phyloP scores from a whole-genome alignment of 2,888 invertebrate genomes.

The Strigamia transsilvanica region DNA sequence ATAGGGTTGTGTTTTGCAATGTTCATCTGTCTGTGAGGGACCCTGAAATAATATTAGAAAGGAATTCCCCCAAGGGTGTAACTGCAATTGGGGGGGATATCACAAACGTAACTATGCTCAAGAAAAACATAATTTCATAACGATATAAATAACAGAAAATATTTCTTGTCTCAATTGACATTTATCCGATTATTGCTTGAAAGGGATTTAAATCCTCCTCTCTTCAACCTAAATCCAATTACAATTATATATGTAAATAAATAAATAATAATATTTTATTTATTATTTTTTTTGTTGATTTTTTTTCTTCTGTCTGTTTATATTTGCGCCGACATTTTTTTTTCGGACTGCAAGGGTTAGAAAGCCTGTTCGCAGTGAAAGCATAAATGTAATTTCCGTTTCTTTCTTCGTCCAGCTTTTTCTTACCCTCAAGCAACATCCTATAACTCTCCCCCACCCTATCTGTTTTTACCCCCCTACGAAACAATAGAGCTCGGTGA shows the following conservation, averaged over 20 bases:
- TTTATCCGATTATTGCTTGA: too few relatives aligned
- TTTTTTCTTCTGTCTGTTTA: background rate
- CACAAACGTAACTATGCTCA: background rate
- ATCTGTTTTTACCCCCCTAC: conserved; percentile 42
- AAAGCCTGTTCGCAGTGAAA: conserved; percentile 29
- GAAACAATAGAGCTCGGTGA: conserved; percentile 16
- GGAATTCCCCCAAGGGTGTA: conserved; percentile 50
- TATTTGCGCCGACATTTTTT: conserved; percentile 12
- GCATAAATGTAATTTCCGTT: conserved; percentile 42
- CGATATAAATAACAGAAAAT: background rate
- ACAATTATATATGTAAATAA: too few relatives aligned
- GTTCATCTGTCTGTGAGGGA: conserved; percentile 46
- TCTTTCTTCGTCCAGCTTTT: conserved; percentile 38
- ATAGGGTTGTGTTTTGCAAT: conserved; percentile 33
- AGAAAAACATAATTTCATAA: conserved; percentile 2
- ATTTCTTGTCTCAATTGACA: too few relatives aligned
- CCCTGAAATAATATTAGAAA: conserved; percentile 51
- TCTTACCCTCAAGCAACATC: conserved; percentile 29
- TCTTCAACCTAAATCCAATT: too few relatives aligned
- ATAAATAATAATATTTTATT: too few relatives aligned
- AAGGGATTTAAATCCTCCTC: too few relatives aligned
- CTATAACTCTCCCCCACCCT: conserved; percentile 9
- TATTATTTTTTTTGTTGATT: too few relatives aligned
- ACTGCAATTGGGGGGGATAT: conserved; percentile 44
- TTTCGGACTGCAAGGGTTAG: conserved; percentile 13